phyloP scores from a whole-genome alignment of 2,113 vertebrate species.

The Festucalex cinctus region DNA sequence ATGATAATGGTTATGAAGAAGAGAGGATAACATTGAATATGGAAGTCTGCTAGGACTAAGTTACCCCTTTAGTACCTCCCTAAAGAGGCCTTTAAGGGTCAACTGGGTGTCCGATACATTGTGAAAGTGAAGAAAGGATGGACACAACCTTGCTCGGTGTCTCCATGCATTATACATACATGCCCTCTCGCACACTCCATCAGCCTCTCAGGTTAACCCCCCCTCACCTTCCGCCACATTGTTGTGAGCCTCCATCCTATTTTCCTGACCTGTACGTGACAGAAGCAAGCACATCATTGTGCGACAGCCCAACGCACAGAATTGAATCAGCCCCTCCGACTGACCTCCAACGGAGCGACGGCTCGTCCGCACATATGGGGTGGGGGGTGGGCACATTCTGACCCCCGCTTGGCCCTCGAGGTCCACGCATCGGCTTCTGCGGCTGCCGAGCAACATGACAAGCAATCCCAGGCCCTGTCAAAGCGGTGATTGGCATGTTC shows the following conservation, averaged over 20 bases:
- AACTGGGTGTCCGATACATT: slow-evolving; percentile 41
- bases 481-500: slow-evolving; percentile 59
- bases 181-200: slow-evolving; percentile 10
- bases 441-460: slow-evolving; percentile 64
- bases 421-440: slow-evolving; percentile 32
- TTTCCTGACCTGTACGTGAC: slow-evolving; percentile 72
- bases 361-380: slow-evolving; percentile 55
- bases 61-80: slow-evolving; percentile 42
- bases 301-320: slow-evolving; percentile 60
- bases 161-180: slow-evolving; percentile 48
- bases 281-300: slow-evolving; percentile 75
- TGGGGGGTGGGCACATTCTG: slow-evolving; percentile 57
- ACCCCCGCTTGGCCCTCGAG: slow-evolving; percentile 55
- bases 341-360: slow-evolving; percentile 63
- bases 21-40: slow-evolving; percentile 48
- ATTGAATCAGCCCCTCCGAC: slow-evolving; percentile 71
- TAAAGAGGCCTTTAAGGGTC: slow-evolving; percentile 47
- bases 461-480: slow-evolving; percentile 59
- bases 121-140: slow-evolving; percentile 32
- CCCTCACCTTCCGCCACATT: slow-evolving; percentile 15
- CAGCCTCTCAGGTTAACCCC: slow-evolving; percentile 33
- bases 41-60: slow-evolving; percentile 53
- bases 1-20: slow-evolving; percentile 40
- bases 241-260: slow-evolving; percentile 61
- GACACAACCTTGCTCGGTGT: slow-evolving; percentile 35